Evolutionary conservation across 2,113 vertebrate genomes (phyloP), one percentile per base, ranked within the genome.

Genomic region (Hippocampus zosterae): DNA sequence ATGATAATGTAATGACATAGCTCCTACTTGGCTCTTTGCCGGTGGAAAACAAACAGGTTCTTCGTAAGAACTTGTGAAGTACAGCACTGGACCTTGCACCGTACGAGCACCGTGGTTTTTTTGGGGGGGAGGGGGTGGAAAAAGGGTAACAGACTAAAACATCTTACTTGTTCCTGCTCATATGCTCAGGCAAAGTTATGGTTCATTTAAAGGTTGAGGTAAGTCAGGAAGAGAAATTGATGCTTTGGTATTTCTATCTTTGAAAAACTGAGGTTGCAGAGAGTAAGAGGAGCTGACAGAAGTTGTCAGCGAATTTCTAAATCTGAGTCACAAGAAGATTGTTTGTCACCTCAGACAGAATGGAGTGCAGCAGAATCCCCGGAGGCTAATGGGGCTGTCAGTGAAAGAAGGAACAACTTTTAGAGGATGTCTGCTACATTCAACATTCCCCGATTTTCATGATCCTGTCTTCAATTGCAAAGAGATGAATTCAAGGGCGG

Each of bases 271-370:
- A 29, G 29, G 29, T 29, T 29, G 2, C 29, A 29, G 55, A 57
- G 23, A 57, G 55, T 12, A 27, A 27, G 11, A 25, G 5, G 23
- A 25, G 23, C 23, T 57, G 55, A 27, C 23, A 25, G 5, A 11
- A 25, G 23, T 12, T 57, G 55, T 5, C 55, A 57, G 23, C 55
- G 13, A 57, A 23, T 25, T 57, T 57, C 11, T 57, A 57, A 57
- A 25, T 57, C 23, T 16, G 55, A 57, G 48, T 27, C 21, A 57
- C 55, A 57, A 57, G 55, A 57, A 57, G 55, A 57, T 57, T 57
- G 55, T 57, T 57, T 57, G 55, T 57, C 55, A 57, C 55, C 23
- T 57, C 55, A 57, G 55, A 27, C 23, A 27, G 55, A 57, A 27
- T 13, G 55, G 55, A 27, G 55, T 57, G 55, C 23, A 57, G 23